Conservation (phyloP, 2,888 invertebrate species). For the Punctoribates punctum region DNA sequence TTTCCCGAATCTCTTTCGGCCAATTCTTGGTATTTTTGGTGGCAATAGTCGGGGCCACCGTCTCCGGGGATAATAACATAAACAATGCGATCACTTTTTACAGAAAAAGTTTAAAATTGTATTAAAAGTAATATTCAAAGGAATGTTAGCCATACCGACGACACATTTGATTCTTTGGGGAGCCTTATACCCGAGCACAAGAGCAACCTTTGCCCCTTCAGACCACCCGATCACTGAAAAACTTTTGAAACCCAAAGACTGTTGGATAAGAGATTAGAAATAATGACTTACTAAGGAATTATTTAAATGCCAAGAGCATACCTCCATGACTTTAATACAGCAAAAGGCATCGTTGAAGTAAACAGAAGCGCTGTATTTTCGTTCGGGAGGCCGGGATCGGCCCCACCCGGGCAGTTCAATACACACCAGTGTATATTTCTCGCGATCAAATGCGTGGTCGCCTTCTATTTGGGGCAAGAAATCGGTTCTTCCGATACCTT, state of each 20-base stretch:
- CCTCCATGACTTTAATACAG: not conserved
- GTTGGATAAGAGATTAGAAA: not conserved
- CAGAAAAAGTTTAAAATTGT: not conserved
- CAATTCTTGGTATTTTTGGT: not conserved
- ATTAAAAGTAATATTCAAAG: too few species aligned
- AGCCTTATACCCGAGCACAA: not conserved
- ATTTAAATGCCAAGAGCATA: not conserved
- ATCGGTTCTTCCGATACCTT: not conserved
- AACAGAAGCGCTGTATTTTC: constrained; percentile 61
- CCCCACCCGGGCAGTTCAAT: constrained; percentile 81
- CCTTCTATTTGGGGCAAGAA: constrained; percentile 33
- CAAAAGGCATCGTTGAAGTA: not conserved
- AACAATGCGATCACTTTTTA: not conserved
- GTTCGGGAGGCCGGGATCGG: constrained; percentile 70
- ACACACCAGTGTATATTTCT: constrained; percentile 52
- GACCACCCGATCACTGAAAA: constrained; percentile 40
- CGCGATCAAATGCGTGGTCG: constrained; percentile 48
- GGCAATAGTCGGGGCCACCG: not conserved
- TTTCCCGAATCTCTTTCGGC: not conserved
- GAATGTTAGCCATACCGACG: not conserved
- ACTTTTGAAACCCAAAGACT: not conserved
- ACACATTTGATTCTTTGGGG: not conserved
- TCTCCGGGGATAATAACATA: not conserved
- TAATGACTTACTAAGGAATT: too few species aligned
- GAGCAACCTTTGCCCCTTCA: constrained; percentile 38